phyloP scores from a whole-genome alignment of 2,888 invertebrate genomes.

The Microctonus hyperodae region DNA sequence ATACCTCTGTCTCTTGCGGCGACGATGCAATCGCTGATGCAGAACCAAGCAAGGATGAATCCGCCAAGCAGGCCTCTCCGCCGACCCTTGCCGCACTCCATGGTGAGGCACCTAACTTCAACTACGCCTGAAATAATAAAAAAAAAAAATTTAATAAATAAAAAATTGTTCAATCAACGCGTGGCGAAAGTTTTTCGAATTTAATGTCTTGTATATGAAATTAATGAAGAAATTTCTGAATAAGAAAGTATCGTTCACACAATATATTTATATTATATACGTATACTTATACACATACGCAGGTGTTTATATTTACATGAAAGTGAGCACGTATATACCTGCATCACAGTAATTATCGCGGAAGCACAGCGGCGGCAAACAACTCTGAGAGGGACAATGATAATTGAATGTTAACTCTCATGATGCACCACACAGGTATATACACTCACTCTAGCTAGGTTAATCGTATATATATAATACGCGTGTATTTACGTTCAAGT shows the following conservation, averaged over 20 bases:
- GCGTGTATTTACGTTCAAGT: background rate
- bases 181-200: background rate
- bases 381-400: constrained; percentile 43
- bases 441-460: constrained; percentile 16
- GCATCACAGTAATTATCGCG: constrained; percentile 50
- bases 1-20: constrained; percentile 59
- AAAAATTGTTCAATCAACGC: background rate
- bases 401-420: constrained; percentile 50
- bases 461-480: constrained; percentile 19
- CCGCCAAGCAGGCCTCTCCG: constrained; percentile 59
- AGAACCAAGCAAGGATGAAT: constrained; percentile 58
- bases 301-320: background rate
- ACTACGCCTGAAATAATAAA: constrained; percentile 54
- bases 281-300: background rate
- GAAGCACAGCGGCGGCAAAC: constrained; percentile 38
- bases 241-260: background rate
- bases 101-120: constrained; percentile 57
- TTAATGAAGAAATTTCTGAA: background rate
- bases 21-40: constrained; percentile 56
- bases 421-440: constrained; percentile 11
- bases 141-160: background rate
- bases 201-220: background rate
- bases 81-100: constrained; percentile 62
- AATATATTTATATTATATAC: background rate
- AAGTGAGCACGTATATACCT: constrained; percentile 6